Evolutionary conservation across 2,888 invertebrate genomes (phyloP), one percentile per base, ranked within the genome.

Genomic region (Calameuta filiformis): DNA sequence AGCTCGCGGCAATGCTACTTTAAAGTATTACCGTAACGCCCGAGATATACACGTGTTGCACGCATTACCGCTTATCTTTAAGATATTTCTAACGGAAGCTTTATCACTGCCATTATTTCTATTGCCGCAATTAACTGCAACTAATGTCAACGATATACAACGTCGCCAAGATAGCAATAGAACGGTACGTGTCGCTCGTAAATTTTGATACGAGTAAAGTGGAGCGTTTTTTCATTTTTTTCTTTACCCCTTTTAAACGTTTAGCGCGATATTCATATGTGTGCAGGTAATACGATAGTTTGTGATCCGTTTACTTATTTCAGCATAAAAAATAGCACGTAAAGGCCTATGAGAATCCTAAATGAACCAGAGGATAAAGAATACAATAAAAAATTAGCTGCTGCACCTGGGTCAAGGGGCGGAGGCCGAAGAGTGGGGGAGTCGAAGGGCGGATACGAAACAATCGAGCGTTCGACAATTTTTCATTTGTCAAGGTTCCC

Each of bases 401-500:
- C 9, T 23, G 56, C 56, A 56, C 15, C 56, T 56, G 56, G 56
- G 23, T 23, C 23, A 56, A 23, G 56, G 15, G 23, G 23, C 6
- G 23, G 23, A 35, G 35, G 35, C 12, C 12, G 35, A 12, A 12
- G 37, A 37, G 37, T 23, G 23, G 23, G 15, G 56, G 40, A 33
- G 33, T 35, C 35, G 12, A 15, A 1, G 56, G 9, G 23, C 9
- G 56, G 56, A 15, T 40, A 40, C 23, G 23, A 56, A 23, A 15
- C 0, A 56, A 56, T 56, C 15, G 40, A 40, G 40, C 15, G 15
- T 40, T 40, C 40, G 80, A 73, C 68, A 23, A 79, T 79, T 77
- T 77, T 80, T 81, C 76, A 75, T 56, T 73, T 75, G 76, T 77
- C 80, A 81, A 77, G 80, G 81, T 81, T 82, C 78, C 74, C 69